Percentiles rank a stretch among this genome's conserved stretches.
These are phyloP conservation scores for Sinelater perroti DNA, from an alignment of 2,888 invertebrate species.

Conservation along the genomic window DNA sequence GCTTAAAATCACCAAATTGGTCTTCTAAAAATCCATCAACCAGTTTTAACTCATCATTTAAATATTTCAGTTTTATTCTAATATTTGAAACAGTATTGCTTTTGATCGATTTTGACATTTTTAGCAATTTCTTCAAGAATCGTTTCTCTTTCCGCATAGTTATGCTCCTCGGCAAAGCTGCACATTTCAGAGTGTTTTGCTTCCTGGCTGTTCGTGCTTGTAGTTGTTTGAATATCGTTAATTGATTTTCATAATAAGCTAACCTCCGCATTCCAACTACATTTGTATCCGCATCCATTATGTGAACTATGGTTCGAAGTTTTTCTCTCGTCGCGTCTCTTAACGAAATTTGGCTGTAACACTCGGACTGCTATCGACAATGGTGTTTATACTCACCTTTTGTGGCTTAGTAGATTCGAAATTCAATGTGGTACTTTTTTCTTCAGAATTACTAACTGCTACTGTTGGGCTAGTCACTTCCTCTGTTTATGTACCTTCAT, in stretches of 20 bases:
- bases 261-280: slow-evolving; percentile 59
- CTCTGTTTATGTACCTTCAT: slow-evolving; percentile 51
- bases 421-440: slow-evolving; percentile 46
- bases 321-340: slow-evolving; percentile 42
- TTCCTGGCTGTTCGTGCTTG: slow-evolving; percentile 10
- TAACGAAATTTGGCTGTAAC: background rate
- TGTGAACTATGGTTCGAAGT: slow-evolving; percentile 65
- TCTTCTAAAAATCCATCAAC: slow-evolving; percentile 80
- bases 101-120: background rate
- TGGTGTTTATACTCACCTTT: slow-evolving; percentile 40
- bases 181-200: no score
- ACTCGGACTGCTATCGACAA: background rate
- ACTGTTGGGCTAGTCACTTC: slow-evolving; percentile 57
- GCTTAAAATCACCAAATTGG: slow-evolving; percentile 82
- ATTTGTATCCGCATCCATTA: slow-evolving; percentile 66
- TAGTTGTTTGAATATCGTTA: slow-evolving; percentile 1
- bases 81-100: slow-evolving; percentile 54
- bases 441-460: no score
- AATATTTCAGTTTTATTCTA: slow-evolving; percentile 79
- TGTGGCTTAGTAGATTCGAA: slow-evolving; percentile 43
- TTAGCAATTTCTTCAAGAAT: slow-evolving; percentile 1
- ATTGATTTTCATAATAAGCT: slow-evolving; percentile 52
- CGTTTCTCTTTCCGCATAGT: slow-evolving; percentile 39
- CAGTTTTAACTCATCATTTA: slow-evolving; percentile 82
- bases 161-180: slow-evolving; percentile 42